A percentile compares a stretch with the other conserved stretches of the same genome.
Conservation (phyloP, 2,113 vertebrate genomes). For the Anoura caudifer region DNA sequence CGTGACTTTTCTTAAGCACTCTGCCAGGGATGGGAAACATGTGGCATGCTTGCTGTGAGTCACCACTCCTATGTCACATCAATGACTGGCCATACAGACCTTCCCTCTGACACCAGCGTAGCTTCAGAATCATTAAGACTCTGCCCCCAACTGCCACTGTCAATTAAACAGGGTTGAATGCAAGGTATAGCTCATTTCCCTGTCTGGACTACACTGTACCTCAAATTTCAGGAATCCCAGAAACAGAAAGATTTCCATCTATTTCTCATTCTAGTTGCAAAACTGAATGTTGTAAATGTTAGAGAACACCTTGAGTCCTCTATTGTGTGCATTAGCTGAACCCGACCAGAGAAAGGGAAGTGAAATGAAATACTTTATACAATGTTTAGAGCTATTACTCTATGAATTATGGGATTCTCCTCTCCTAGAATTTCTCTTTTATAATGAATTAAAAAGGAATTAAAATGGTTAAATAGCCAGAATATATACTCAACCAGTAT, state of each 20-base stretch:
- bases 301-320: neutral
- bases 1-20: neutral
- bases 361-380: conserved; percentile 20
- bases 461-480: conserved; percentile 17
- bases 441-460: conserved; percentile 39
- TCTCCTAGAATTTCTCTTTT: neutral
- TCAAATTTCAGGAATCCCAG: neutral
- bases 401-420: conserved; percentile 21
- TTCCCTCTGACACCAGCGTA: neutral
- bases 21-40: no score
- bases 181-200: neutral
- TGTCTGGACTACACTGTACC: neutral
- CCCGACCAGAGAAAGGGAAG: neutral
- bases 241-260: neutral
- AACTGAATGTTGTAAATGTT: neutral
- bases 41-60: neutral
- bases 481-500: neutral
- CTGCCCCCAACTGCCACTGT: neutral
- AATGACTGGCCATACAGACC: neutral
- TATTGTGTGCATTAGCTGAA: neutral
- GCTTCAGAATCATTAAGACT: neutral
- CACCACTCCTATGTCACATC: accelerated
- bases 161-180: neutral
- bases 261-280: neutral
- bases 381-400: conserved; percentile 36